Percentiles rank a stretch among this genome's conserved stretches.
Evolutionary conservation across 2,797 vertebrate genomes (phyloP).

Genomic region (Smutsia gigantea): DNA sequence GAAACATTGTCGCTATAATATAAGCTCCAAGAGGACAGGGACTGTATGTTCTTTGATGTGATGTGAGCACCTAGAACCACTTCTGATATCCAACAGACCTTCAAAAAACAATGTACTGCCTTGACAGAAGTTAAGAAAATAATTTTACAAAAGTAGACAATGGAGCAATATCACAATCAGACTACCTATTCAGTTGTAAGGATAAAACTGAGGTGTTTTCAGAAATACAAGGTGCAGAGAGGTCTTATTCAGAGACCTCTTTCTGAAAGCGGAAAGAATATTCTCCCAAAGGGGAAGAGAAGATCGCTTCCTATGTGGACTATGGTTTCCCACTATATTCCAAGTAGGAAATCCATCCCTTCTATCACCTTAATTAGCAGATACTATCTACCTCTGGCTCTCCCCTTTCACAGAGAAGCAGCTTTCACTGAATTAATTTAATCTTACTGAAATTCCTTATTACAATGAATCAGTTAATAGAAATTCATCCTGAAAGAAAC

Average conservation of each 20-base stretch:
- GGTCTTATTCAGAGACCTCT: not conserved
- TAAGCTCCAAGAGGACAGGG: not conserved
- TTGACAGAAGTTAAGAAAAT: constrained; percentile 28
- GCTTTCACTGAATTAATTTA: constrained; percentile 66
- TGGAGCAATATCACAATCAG: not conserved
- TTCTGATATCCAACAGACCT: not conserved
- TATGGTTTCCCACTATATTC: constrained; percentile 24
- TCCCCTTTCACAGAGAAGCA: constrained; percentile 46
- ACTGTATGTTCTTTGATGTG: not conserved
- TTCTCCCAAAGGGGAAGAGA: not conserved
- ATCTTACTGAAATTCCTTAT: constrained; percentile 61
- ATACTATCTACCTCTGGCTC: constrained; percentile 47
- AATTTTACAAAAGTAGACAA: constrained; percentile 4
- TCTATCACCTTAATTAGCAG: constrained; percentile 45
- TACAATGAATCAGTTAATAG: constrained; percentile 53
- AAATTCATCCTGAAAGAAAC: constrained; percentile 61
- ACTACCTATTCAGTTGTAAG: not conserved
- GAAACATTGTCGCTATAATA: constrained; percentile 1
- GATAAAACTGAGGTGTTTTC: constrained; percentile 41
- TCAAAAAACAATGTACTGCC: not conserved
- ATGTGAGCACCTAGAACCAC: not conserved
- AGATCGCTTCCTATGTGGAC: not conserved
- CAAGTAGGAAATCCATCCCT: constrained; percentile 55
- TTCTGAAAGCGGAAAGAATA: constrained; percentile 57
- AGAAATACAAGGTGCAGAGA: constrained; percentile 25